These are phyloP conservation scores for Coleophora deauratella DNA, from an alignment of 2,888 invertebrate species.

Conservation along the genomic window DNA sequence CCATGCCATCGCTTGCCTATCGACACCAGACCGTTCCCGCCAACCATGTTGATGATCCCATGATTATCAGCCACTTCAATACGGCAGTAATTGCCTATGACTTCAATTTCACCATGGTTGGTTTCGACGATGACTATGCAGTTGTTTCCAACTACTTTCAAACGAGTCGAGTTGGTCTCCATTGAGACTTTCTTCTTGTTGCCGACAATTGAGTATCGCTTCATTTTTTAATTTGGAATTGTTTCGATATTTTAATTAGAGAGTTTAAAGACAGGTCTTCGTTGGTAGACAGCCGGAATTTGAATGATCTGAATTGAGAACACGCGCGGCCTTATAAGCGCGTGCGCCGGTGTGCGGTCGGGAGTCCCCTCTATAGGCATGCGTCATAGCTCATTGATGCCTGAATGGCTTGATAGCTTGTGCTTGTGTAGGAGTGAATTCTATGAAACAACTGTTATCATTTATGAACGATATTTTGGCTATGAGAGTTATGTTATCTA, in stretches of 20 bases:
- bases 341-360: conserved; percentile 21
- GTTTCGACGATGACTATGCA: conserved; percentile 49
- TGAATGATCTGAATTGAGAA: conserved; percentile 28
- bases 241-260: conserved; percentile 10
- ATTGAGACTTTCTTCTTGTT: conserved; percentile 69
- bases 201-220: conserved; percentile 59
- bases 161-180: conserved; percentile 48
- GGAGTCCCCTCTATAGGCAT: conserved; percentile 27
- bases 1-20: conserved; percentile 47
- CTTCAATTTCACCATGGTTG: conserved; percentile 62
- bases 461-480: too few relatives aligned
- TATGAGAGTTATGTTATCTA: too few relatives aligned
- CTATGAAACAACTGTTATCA: too few relatives aligned
- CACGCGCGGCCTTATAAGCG: conserved; percentile 23
- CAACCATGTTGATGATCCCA: conserved; percentile 55
- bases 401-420: neutral
- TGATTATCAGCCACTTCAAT: conserved; percentile 52
- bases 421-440: too few relatives aligned
- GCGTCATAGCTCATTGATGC: conserved; percentile 28
- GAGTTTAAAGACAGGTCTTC: neutral
- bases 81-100: conserved; percentile 60
- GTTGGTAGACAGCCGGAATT: conserved; percentile 11
- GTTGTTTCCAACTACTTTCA: conserved; percentile 60
- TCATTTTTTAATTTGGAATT: conserved; percentile 36
- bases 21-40: conserved; percentile 47